These are phyloP conservation scores for Cotesia glomerata DNA, from an alignment of 1,140 invertebrate genomes.

Conservation along the genomic window DNA sequence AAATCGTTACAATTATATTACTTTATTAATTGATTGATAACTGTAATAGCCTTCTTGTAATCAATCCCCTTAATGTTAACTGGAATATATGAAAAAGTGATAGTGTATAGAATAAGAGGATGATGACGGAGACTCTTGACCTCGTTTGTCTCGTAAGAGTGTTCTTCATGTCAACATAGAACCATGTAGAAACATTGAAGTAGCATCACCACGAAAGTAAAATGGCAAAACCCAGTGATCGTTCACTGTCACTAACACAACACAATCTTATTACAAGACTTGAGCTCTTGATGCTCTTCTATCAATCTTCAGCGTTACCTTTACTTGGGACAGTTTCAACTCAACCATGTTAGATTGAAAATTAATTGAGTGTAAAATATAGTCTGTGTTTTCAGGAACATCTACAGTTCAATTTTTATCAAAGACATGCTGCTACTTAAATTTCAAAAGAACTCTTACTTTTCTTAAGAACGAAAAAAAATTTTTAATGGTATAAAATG, in stretches of 20 bases:
- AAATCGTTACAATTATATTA: no score
- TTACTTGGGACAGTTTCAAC: neutral
- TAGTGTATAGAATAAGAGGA: neutral
- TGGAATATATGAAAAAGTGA: neutral
- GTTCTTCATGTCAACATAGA: neutral
- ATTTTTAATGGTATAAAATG: neutral
- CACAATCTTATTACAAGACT: neutral
- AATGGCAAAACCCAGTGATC: conserved; percentile 3
- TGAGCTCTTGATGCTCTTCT: neutral
- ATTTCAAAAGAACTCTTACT: no score
- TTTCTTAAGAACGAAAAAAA: no score
- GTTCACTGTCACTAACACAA: neutral
- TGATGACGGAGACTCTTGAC: conserved; percentile 4
- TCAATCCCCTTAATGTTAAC: neutral
- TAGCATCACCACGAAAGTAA: neutral
- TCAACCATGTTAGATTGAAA: neutral
- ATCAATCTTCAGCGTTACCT: neutral
- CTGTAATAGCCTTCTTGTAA: neutral
- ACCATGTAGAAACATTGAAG: neutral
- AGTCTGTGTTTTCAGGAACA: no score
- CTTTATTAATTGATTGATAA: no score
- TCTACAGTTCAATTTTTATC: no score
- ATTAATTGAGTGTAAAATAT: neutral
- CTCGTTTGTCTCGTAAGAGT: conserved; percentile 8
- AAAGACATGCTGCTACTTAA: no score